Evolutionary conservation across 2,888 invertebrate genomes (phyloP).

Genomic region (Hypsopygia costalis): DNA sequence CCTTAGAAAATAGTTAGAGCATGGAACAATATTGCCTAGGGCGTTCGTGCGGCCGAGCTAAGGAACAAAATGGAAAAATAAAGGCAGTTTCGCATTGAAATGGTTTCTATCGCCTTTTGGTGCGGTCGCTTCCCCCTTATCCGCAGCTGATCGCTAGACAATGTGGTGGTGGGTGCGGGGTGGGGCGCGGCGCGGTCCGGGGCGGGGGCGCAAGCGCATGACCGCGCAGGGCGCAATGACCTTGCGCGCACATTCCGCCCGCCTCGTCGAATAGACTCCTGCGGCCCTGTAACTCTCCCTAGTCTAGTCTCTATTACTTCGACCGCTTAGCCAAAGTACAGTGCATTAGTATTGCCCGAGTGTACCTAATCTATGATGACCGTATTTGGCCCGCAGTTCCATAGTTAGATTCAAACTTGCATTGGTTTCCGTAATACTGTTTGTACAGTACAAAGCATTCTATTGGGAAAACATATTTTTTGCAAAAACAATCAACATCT

Average conservation of each 20-base stretch:
- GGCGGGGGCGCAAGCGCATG: conserved; percentile 64
- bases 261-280: conserved; percentile 59
- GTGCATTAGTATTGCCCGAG: conserved; percentile 31
- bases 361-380: conserved; percentile 27
- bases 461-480: too few relatives aligned
- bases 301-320: conserved; percentile 50
- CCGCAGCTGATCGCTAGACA: conserved; percentile 74
- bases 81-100: conserved; percentile 67
- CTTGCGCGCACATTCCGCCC: conserved; percentile 75
- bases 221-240: conserved; percentile 80
- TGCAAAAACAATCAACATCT: too few relatives aligned
- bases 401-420: conserved; percentile 10
- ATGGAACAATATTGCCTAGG: conserved; percentile 54
- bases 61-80: conserved; percentile 51
- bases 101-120: conserved; percentile 64
- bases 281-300: conserved; percentile 54
- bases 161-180: conserved; percentile 57
- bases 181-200: conserved; percentile 22
- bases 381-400: conserved; percentile 10
- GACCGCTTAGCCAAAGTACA: conserved; percentile 33
- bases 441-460: too few relatives aligned
- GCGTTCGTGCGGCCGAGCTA: conserved; percentile 49
- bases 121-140: conserved; percentile 68
- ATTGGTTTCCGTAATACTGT: too few relatives aligned
- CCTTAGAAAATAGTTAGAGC: conserved; percentile 67